Percentiles rank a stretch among this genome's conserved stretches.
phyloP scores from a whole-genome alignment of 2,888 invertebrate genomes.

The Oscheius sp. region DNA sequence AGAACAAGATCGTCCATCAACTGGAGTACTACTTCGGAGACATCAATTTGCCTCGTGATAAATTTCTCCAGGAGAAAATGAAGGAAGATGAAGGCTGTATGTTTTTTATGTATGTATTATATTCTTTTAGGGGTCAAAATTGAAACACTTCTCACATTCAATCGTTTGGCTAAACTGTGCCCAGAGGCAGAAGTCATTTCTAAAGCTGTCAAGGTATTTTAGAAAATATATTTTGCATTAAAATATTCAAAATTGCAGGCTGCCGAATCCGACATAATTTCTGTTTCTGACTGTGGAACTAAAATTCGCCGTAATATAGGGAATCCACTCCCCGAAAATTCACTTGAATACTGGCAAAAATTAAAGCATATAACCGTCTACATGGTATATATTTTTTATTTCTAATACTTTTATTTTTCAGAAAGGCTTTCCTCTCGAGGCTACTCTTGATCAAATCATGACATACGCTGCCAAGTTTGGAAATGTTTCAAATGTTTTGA shows the following conservation, averaged over 20 bases:
- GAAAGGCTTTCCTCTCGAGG: constrained; percentile 76
- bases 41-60: constrained; percentile 88
- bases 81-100: constrained; percentile 81
- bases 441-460: constrained; percentile 78
- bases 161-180: constrained; percentile 79
- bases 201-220: constrained; percentile 80
- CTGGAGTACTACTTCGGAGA: constrained; percentile 83
- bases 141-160: constrained; percentile 85
- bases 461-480: constrained; percentile 80
- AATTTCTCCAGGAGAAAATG: constrained; percentile 87
- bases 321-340: constrained; percentile 83
- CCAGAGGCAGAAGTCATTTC: constrained; percentile 80
- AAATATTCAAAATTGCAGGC: constrained; percentile 68
- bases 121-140: constrained; percentile 80
- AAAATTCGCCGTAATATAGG: constrained; percentile 82
- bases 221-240: constrained; percentile 71
- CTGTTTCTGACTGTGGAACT: constrained; percentile 76
- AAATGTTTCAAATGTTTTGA: constrained; percentile 78
- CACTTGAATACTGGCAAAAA: constrained; percentile 84
- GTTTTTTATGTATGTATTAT: constrained; percentile 35
- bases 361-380: constrained; percentile 83
- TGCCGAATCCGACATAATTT: constrained; percentile 42
- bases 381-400: constrained; percentile 72
- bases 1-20: constrained; percentile 1
- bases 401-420: constrained; percentile 70